A percentile compares a stretch with the other conserved stretches of the same genome.
Evolutionary conservation across 2,797 vertebrate species (phyloP).

Genomic region (Sitta carolinensis): DNA sequence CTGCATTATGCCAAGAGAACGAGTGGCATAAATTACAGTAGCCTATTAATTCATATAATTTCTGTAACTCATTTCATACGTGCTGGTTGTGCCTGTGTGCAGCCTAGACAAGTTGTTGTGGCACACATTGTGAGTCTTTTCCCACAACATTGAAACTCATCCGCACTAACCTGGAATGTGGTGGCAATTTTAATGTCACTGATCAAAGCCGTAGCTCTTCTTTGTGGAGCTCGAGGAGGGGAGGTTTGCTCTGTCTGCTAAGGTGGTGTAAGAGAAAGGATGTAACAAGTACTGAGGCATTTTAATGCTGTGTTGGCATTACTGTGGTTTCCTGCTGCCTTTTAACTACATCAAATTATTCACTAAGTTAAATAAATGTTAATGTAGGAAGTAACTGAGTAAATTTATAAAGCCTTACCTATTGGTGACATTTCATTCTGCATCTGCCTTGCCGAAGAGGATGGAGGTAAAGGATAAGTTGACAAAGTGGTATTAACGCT

Average conservation of each 20-base stretch:
- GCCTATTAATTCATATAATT: neutral
- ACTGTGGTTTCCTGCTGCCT: neutral
- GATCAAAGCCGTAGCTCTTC: neutral
- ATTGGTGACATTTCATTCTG: neutral
- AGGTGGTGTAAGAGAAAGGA: neutral
- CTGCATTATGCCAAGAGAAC: conserved; percentile 3
- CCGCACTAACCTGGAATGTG: neutral
- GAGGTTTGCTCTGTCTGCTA: neutral
- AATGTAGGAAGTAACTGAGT: neutral
- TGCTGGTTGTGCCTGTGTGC: neutral
- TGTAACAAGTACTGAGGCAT: neutral
- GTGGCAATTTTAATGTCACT: neutral
- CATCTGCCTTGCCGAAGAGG: neutral
- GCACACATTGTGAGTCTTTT: neutral
- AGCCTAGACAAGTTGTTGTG: neutral
- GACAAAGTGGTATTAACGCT: neutral
- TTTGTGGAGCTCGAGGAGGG: neutral
- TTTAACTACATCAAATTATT: neutral
- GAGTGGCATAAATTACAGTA: conserved; percentile 51
- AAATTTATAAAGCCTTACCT: neutral
- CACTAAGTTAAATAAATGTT: neutral
- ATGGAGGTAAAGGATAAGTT: neutral
- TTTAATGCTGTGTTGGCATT: neutral
- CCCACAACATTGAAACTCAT: neutral
- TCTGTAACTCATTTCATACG: neutral